Evolutionary conservation across 2,113 vertebrate genomes (phyloP).

Genomic region (Upupa epops): DNA sequence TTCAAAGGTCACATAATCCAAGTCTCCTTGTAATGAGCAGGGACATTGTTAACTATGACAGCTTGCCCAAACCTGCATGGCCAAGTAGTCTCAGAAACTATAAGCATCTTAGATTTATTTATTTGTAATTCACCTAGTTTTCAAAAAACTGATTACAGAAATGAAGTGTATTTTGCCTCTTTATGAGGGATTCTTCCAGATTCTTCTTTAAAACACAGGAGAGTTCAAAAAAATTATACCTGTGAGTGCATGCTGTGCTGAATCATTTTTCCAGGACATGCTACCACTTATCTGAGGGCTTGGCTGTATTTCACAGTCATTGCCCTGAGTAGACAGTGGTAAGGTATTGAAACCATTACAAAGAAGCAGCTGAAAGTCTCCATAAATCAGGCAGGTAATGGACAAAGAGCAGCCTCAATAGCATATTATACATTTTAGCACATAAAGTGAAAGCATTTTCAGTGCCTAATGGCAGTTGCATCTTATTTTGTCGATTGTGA

Average conservation of each 20-base stretch:
- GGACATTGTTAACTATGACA: too few relatives aligned
- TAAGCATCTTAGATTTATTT: neutral
- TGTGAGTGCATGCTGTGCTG: neutral
- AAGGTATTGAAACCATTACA: neutral
- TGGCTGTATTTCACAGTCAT: neutral
- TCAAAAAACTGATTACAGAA: neutral
- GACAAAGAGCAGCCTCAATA: neutral
- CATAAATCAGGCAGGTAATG: neutral
- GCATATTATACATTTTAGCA: neutral
- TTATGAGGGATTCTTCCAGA: neutral
- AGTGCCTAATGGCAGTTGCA: neutral
- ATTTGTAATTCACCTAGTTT: neutral
- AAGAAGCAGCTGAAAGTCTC: neutral
- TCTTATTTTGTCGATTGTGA: neutral
- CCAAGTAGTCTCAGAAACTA: neutral
- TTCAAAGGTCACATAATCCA: too few relatives aligned
- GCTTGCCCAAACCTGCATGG: neutral
- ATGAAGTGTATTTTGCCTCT: neutral
- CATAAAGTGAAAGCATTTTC: rapidly evolving
- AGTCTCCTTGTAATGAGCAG: too few relatives aligned
- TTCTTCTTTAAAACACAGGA: neutral
- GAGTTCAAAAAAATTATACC: neutral
- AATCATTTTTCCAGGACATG: neutral
- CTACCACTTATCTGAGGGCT: neutral
- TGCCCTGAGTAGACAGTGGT: neutral